Conservation (phyloP, 2,113 vertebrate genomes). For the Ranitomeya imitator region DNA sequence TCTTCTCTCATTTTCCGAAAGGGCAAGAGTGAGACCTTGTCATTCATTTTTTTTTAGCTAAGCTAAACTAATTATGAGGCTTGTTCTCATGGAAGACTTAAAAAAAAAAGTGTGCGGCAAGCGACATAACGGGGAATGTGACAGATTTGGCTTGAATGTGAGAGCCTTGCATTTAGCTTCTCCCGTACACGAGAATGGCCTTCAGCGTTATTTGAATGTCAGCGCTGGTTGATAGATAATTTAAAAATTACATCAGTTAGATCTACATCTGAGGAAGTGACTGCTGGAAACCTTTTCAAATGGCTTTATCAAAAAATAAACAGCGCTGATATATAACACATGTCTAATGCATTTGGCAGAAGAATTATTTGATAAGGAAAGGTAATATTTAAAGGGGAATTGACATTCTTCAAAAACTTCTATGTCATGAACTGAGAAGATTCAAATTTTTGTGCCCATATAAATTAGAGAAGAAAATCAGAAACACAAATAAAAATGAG, state of each 20-base stretch:
- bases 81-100: conserved; percentile 78
- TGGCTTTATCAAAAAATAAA: conserved; percentile 38
- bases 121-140: conserved; percentile 71
- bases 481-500: no score
- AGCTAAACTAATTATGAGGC: conserved; percentile 89
- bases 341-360: conserved; percentile 18
- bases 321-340: conserved; percentile 5
- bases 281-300: conserved; percentile 54
- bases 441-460: background rate
- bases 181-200: conserved; percentile 61
- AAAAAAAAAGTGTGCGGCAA: conserved; percentile 67
- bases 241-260: conserved; percentile 64
- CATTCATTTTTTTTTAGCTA: conserved; percentile 83
- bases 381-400: conserved; percentile 3
- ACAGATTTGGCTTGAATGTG: conserved; percentile 71
- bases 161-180: conserved; percentile 71
- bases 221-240: conserved; percentile 67
- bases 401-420: background rate
- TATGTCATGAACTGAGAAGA: background rate
- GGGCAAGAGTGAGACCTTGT: conserved; percentile 93
- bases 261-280: conserved; percentile 52
- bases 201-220: conserved; percentile 68
- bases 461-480: background rate
- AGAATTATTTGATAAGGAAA: background rate
- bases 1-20: conserved; percentile 98